Evolutionary conservation across 2,888 invertebrate genomes (phyloP).

Genomic region (Osmoderma eremita): DNA sequence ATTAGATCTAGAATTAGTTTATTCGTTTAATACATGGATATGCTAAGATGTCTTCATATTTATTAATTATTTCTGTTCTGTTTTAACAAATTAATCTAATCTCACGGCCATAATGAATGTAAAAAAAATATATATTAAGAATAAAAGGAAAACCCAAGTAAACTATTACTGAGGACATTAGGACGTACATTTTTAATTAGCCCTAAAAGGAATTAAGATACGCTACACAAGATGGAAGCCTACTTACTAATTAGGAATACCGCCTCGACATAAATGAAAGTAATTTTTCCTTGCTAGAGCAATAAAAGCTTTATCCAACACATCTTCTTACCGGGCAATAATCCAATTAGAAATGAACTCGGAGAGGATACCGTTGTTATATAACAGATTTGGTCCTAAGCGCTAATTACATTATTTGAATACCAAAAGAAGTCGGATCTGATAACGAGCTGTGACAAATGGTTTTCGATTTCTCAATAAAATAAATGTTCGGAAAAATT

Average conservation of each 20-base stretch:
- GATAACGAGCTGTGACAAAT: constrained; percentile 38
- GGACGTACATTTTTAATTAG: too few species aligned
- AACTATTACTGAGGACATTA: too few species aligned
- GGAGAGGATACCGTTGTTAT: not conserved
- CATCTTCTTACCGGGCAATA: constrained; percentile 25
- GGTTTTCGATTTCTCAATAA: constrained; percentile 27
- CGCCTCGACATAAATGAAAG: not conserved
- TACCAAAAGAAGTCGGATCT: constrained; percentile 46
- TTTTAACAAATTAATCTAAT: too few species aligned
- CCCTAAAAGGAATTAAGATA: too few species aligned
- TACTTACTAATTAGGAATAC: constrained; percentile 25
- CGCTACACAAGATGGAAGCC: not conserved
- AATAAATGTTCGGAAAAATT: constrained; percentile 31
- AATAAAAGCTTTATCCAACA: constrained; percentile 34
- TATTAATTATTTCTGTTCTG: too few species aligned
- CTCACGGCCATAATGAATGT: too few species aligned
- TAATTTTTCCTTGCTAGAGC: constrained; percentile 2
- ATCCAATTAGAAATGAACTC: constrained; percentile 36
- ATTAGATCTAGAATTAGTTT: too few species aligned
- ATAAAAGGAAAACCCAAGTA: too few species aligned
- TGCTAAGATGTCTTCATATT: too few species aligned
- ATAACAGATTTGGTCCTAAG: constrained; percentile 20
- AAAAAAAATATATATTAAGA: too few species aligned
- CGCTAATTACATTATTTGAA: constrained; percentile 48
- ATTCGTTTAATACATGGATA: too few species aligned